phyloP scores from a whole-genome alignment of 1,140 invertebrate species.

The Drosophila setifemur region DNA sequence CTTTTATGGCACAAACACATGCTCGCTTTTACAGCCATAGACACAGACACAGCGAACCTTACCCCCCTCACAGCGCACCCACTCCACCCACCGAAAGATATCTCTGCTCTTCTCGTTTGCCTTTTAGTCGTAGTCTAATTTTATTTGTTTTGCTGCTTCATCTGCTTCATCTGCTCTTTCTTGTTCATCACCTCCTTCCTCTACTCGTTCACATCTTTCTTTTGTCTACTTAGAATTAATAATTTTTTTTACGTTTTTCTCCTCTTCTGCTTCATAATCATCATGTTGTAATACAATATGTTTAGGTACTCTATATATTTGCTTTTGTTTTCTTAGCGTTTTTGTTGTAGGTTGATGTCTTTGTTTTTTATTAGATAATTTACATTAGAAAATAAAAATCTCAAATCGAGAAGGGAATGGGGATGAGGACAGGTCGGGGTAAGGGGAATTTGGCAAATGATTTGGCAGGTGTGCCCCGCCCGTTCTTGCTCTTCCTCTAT shows the following conservation, averaged over 20 bases:
- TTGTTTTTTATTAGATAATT: conserved; percentile 11
- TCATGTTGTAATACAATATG: conserved; percentile 46
- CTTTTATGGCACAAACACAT: conserved; percentile 76
- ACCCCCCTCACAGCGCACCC: neutral
- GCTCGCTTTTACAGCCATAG: conserved; percentile 54
- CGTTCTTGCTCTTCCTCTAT: neutral
- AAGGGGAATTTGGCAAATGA: conserved; percentile 33
- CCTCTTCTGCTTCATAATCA: conserved; percentile 12
- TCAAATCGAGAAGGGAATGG: neutral
- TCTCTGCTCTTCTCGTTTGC: conserved; percentile 37
- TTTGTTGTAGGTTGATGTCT: neutral
- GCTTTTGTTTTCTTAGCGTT: conserved; percentile 23
- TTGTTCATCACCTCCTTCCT: neutral
- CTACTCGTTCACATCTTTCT: conserved; percentile 5
- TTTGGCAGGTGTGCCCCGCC: conserved; percentile 50
- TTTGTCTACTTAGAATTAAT: conserved; percentile 74
- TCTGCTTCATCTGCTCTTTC: conserved; percentile 1
- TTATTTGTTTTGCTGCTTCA: conserved; percentile 45
- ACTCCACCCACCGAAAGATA: conserved; percentile 12
- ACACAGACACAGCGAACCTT: neutral
- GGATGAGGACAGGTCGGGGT: neutral
- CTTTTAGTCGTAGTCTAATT: conserved; percentile 51
- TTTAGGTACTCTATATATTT: conserved; percentile 37
- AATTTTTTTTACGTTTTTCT: conserved; percentile 55
- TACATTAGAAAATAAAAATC: conserved; percentile 34